phyloP scores from a whole-genome alignment of 2,113 vertebrate species.

The Pygoscelis adeliae region DNA sequence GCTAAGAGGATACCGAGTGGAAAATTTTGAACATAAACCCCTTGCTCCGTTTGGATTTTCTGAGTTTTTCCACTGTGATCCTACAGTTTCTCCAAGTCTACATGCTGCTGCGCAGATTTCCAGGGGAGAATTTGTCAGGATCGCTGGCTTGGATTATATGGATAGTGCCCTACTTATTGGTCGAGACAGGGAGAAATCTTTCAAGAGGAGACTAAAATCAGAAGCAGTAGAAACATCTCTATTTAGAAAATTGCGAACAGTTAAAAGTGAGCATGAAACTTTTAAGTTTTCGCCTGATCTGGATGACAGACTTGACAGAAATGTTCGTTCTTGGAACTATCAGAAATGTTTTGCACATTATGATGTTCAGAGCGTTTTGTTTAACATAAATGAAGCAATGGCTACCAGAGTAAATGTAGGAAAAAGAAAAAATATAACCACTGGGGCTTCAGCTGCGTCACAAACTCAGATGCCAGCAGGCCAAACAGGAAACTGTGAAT shows the following conservation, averaged over 20 bases:
- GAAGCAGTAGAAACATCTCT: constrained; percentile 90
- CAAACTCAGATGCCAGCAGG: constrained; percentile 76
- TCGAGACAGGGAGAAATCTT: constrained; percentile 87
- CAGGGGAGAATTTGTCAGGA: constrained; percentile 88
- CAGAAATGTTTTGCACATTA: constrained; percentile 97
- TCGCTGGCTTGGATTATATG: constrained; percentile 90
- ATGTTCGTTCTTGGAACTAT: constrained; percentile 81
- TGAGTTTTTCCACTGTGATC: constrained; percentile 86
- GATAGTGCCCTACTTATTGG: constrained; percentile 85
- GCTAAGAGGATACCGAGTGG: constrained; percentile 87
- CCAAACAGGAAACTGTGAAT: constrained; percentile 81
- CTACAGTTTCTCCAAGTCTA: constrained; percentile 87
- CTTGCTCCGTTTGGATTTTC: constrained; percentile 83
- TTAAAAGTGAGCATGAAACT: constrained; percentile 90
- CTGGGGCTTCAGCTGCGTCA: constrained; percentile 93
- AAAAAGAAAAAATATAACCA: constrained; percentile 94
- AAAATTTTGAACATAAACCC: constrained; percentile 84
- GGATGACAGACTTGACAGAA: constrained; percentile 84
- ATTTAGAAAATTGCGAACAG: constrained; percentile 89
- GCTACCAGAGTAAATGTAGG: constrained; percentile 84
- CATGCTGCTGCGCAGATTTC: constrained; percentile 93
- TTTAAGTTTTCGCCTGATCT: constrained; percentile 83
- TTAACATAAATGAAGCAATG: constrained; percentile 94
- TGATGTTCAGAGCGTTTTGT: constrained; percentile 95
- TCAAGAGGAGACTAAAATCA: constrained; percentile 88